These are phyloP conservation scores for Pseudochaenichthys georgianus DNA, from an alignment of 2,797 vertebrate genomes.

Conservation along the genomic window DNA sequence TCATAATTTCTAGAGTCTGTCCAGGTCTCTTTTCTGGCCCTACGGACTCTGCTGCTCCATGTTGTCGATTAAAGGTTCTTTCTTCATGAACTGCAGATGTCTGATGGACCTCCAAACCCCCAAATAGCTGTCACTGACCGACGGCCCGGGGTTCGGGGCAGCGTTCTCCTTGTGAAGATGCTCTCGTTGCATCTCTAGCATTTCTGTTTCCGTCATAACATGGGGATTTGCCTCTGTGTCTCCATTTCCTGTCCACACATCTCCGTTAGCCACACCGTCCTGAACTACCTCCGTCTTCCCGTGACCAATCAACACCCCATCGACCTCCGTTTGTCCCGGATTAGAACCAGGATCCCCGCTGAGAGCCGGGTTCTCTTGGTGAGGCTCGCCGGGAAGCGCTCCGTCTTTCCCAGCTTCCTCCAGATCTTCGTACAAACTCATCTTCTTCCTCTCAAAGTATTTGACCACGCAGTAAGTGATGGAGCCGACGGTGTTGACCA, in stretches of 20 bases:
- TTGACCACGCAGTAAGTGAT: conserved; percentile 95
- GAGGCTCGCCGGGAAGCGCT: conserved; percentile 66
- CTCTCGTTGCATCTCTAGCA: conserved; percentile 70
- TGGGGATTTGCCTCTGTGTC: conserved; percentile 8
- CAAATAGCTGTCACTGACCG: conserved; percentile 88
- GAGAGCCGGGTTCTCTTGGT: conserved; percentile 54
- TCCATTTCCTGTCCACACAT: conserved; percentile 5
- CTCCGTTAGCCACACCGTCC: conserved; percentile 23
- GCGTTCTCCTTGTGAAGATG: conserved; percentile 59
- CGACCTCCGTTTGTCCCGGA: conserved; percentile 14
- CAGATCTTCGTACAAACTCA: conserved; percentile 93
- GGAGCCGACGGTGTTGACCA: conserved; percentile 96
- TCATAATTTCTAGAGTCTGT: conserved; percentile 2
- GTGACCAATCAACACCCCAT: conserved; percentile 34
- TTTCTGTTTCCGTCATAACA: conserved; percentile 67
- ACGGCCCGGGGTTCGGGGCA: conserved; percentile 34
- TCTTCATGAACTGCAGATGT: conserved; percentile 90
- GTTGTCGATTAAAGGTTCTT: conserved; percentile 92
- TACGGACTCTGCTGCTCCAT: conserved; percentile 94
- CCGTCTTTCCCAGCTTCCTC: conserved; percentile 85
- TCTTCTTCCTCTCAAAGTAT: conserved; percentile 91
- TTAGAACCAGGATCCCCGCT: conserved; percentile 12
- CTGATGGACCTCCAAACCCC: conserved; percentile 93
- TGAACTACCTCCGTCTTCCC: background rate
- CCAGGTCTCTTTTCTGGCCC: conserved; percentile 20